A percentile compares a stretch with the other conserved stretches of the same genome.
Conservation (phyloP, 2,113 vertebrate species). For the Anser cygnoides region DNA sequence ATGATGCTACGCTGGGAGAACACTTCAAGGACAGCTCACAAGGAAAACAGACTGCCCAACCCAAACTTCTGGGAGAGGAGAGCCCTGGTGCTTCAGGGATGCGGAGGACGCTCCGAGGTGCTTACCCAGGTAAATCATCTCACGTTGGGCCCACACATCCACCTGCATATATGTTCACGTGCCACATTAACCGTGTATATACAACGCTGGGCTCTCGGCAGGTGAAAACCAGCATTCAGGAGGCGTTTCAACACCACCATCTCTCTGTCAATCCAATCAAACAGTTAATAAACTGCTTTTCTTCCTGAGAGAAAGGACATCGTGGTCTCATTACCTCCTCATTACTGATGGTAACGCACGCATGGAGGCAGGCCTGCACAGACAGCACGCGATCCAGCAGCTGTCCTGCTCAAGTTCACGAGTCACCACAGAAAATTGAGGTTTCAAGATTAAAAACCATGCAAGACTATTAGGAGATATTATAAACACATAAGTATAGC, state of each 20-base stretch:
- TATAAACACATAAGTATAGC: neutral
- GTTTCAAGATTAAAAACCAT: neutral
- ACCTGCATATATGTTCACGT: fast-evolving
- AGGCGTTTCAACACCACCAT: neutral
- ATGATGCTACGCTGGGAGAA: neutral
- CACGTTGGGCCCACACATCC: no score
- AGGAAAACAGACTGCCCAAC: fast-evolving
- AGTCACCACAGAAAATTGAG: neutral
- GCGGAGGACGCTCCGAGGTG: neutral
- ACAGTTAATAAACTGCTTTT: neutral
- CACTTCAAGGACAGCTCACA: neutral
- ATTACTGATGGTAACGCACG: neutral
- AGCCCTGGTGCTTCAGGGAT: neutral
- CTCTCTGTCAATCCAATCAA: neutral
- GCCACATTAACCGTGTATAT: neutral
- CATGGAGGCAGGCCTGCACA: neutral
- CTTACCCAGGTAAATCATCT: neutral
- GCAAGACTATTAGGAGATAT: fast-evolving
- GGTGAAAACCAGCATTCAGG: neutral
- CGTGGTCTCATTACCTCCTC: neutral
- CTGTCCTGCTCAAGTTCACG: neutral
- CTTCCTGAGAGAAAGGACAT: neutral
- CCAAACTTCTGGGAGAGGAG: neutral
- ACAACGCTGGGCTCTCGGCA: fast-evolving
- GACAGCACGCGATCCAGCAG: neutral